phyloP scores from a whole-genome alignment of 2,888 invertebrate genomes.

The Zele albiditarsus region DNA sequence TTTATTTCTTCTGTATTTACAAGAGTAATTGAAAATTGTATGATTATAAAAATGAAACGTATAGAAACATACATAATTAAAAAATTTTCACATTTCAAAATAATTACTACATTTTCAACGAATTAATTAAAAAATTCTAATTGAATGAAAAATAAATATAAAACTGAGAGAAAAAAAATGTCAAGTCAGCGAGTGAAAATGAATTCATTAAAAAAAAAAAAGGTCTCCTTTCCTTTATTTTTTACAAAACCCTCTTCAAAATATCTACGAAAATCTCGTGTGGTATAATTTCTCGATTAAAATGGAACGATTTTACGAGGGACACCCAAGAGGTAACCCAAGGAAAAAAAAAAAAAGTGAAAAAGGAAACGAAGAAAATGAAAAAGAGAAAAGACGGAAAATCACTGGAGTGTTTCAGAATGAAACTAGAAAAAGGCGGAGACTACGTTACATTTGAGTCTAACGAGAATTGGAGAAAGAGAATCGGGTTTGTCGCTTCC shows the following conservation, averaged over 20 bases:
- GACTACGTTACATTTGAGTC: slow-evolving; percentile 32
- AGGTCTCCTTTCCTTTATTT: not conserved
- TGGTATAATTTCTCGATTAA: slow-evolving; percentile 42
- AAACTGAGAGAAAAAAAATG: not conserved
- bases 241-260: not conserved
- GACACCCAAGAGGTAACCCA: slow-evolving; percentile 19
- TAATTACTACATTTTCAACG: not conserved
- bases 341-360: not conserved
- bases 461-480: slow-evolving; percentile 30
- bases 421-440: slow-evolving; percentile 44
- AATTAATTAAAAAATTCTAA: not conserved
- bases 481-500: slow-evolving; percentile 8
- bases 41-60: not conserved
- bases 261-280: slow-evolving; percentile 15
- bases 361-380: not conserved
- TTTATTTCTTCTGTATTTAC: not conserved
- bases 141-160: not conserved
- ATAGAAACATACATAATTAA: not conserved
- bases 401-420: slow-evolving; percentile 40
- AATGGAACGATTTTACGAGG: slow-evolving; percentile 27
- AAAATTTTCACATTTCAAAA: not conserved
- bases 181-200: not conserved
- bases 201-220: not conserved
- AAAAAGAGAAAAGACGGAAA: slow-evolving; percentile 30
- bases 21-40: not conserved